Conservation (phyloP, 2,797 vertebrate species). For the Thalassophryne amazonica region DNA sequence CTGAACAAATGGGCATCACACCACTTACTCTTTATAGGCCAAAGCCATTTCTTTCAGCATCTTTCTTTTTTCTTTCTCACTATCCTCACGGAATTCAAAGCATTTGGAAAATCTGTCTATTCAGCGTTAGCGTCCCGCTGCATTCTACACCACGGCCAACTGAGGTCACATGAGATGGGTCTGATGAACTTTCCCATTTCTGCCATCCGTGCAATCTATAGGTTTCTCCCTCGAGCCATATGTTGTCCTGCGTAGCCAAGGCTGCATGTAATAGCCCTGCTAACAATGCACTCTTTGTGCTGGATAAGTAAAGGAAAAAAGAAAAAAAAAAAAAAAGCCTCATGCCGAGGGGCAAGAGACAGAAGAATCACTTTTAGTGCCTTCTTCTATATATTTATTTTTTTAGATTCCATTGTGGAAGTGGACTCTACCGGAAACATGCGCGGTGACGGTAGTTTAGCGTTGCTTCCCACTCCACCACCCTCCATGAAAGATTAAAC, state of each 20-base stretch:
- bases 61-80: slow-evolving; percentile 72
- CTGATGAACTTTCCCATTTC: slow-evolving; percentile 86
- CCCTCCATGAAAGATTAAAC: slow-evolving; percentile 79
- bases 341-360: slow-evolving; percentile 79
- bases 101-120: slow-evolving; percentile 99
- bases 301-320: slow-evolving; percentile 88
- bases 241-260: slow-evolving; percentile 81
- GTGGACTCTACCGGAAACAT: slow-evolving; percentile 86
- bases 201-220: slow-evolving; percentile 86
- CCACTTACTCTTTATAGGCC: slow-evolving; percentile 87
- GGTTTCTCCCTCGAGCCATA: slow-evolving; percentile 89
- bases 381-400: slow-evolving; percentile 67
- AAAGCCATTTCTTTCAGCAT: slow-evolving; percentile 89
- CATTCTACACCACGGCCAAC: slow-evolving; percentile 76
- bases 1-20: slow-evolving; percentile 86
- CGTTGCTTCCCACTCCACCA: slow-evolving; percentile 56
- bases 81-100: slow-evolving; percentile 95
- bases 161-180: slow-evolving; percentile 89
- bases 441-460: slow-evolving; percentile 90
- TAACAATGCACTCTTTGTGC: slow-evolving; percentile 98
- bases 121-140: slow-evolving; percentile 82
- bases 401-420: slow-evolving; percentile 79
- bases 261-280: slow-evolving; percentile 89
- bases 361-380: slow-evolving; percentile 83
- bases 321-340: no score